Base-by-base conservation (phyloP, 37 sponge, comb jelly and placozoan species). In the Eunapius fragilis region DNA sequence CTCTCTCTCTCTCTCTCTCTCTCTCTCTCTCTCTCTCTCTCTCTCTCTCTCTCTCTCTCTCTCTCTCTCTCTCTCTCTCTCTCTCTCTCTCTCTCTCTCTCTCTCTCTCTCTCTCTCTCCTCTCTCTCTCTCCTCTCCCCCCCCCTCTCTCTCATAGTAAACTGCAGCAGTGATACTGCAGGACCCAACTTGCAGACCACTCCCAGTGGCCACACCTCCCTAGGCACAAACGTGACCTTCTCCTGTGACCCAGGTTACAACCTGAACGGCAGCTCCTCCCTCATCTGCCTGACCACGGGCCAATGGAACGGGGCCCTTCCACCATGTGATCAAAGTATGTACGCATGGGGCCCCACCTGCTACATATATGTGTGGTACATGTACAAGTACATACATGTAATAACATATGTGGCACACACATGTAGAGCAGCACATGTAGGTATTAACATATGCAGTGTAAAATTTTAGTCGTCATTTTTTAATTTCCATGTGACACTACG, bases 291-390 rank as follows among this genome's bases (percentile, higher is more conserved):
- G 37, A 34, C n/a, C 26, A 37, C 58, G 2, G 87, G 80, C 7
- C 12, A 47, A 3, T 86, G 87, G 87, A 86, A n/a, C 58, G 35
- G 45, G 3, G 7, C 41, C 31, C 47, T 36, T 22, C 79, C 87
- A 13, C 35, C 47, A 5, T 86, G 87, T 34, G 58, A 58, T 19
- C 58, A 58, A 19, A 58, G 58, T 58, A 17, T 17, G 58, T 11
- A 58, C 14, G 17, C 58, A 19, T 58, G 58, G 58, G 19, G 22
- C 58, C 6, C 14, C 19, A 11, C 22, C 14, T 58, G 58, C 14
- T 4, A 17, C 19, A 58, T 17, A 58, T 58, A 19, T 17, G 58
- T 58, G 58, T 58, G 58, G 14, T 58, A 58, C 58, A 58, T 58
- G 41, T 41, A 41, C 41, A 41, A 58, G 14, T 58, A 19, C 14